phyloP scores from a whole-genome alignment of 1,140 invertebrate species.

The Ylistrum balloti region DNA sequence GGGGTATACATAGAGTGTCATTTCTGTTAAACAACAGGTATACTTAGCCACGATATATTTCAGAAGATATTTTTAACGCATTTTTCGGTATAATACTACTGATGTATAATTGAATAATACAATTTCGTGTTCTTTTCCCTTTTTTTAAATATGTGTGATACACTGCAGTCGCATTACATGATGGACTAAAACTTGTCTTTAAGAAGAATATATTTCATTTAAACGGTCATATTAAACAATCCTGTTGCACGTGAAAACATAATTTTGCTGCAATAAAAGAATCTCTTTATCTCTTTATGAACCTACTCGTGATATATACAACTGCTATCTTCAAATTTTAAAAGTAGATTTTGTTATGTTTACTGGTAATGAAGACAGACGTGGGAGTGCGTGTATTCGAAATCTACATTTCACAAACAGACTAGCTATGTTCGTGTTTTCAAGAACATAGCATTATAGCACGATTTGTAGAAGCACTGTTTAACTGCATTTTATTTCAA shows the following conservation, averaged over 20 bases:
- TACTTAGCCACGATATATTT: too few relatives aligned
- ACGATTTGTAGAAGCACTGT: background rate
- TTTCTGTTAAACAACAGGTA: too few relatives aligned
- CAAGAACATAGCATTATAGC: slow-evolving; percentile 11
- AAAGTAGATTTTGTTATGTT: slow-evolving; percentile 22
- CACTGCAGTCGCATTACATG: background rate
- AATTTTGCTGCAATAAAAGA: background rate
- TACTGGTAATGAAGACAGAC: background rate
- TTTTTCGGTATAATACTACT: too few relatives aligned
- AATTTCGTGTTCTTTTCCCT: too few relatives aligned
- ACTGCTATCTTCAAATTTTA: background rate
- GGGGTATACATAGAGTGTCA: too few relatives aligned
- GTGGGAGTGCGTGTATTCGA: background rate
- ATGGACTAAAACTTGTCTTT: background rate
- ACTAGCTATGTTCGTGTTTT: slow-evolving; percentile 22
- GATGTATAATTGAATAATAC: too few relatives aligned
- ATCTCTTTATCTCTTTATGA: background rate
- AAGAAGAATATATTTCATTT: background rate
- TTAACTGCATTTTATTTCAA: slow-evolving; percentile 36
- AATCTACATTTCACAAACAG: slow-evolving; percentile 29
- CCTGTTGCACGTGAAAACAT: slow-evolving; percentile 15
- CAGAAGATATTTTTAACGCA: too few relatives aligned
- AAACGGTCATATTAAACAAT: background rate
- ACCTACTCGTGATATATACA: background rate
- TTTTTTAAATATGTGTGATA: background rate